Conservation (phyloP, 2,888 invertebrate genomes). For the Gymnosoma rotundatum region DNA sequence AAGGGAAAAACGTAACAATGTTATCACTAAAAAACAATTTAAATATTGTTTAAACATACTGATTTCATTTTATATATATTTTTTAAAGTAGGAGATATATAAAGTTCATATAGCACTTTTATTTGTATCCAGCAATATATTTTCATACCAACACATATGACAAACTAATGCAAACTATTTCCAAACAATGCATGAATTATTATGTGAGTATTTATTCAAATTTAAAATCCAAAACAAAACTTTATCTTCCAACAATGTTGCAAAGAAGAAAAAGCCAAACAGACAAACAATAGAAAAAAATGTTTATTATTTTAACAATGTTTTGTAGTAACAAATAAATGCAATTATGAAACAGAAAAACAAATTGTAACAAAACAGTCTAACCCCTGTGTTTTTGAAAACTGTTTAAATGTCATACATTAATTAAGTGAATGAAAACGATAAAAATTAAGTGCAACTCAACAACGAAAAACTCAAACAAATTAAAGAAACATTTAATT, state of each 20-base stretch:
- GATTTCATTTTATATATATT: no score
- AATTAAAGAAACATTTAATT: conserved; percentile 46
- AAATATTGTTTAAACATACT: no score
- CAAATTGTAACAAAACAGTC: conserved; percentile 26
- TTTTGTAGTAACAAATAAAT: conserved; percentile 65
- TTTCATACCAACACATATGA: conserved; percentile 9
- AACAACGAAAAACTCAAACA: conserved; percentile 2
- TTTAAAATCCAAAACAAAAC: conserved; percentile 35
- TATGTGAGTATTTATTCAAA: not conserved
- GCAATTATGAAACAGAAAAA: conserved; percentile 44
- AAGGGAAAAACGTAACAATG: no score
- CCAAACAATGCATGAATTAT: conserved; percentile 17
- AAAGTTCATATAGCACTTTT: no score
- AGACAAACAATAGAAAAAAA: conserved; percentile 62
- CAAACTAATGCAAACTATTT: conserved; percentile 9
- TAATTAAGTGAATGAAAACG: conserved; percentile 60
- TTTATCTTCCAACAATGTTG: conserved; percentile 47
- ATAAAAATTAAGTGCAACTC: conserved; percentile 29
- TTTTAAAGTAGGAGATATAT: no score
- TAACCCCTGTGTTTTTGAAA: conserved; percentile 13
- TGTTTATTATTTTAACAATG: conserved; percentile 67
- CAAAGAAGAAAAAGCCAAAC: not conserved
- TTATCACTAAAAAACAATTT: no score
- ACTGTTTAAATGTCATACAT: conserved; percentile 64
- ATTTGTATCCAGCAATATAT: no score